These are phyloP conservation scores for Chlorops oryzae DNA, from an alignment of 1,140 invertebrate species.

Conservation along the genomic window DNA sequence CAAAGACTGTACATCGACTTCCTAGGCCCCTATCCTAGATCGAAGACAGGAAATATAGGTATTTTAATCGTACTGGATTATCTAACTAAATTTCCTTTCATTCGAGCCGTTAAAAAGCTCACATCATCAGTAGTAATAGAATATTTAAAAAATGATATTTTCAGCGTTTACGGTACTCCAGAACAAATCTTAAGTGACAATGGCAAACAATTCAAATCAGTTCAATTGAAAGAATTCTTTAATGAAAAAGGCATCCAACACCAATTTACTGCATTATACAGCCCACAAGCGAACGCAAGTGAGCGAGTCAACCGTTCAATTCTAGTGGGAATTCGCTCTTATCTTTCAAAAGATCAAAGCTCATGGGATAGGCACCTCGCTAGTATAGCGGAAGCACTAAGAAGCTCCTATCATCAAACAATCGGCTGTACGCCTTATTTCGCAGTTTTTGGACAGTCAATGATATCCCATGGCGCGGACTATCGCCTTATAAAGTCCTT, in stretches of 20 bases:
- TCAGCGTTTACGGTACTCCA: slow-evolving; percentile 11
- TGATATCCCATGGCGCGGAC: not conserved
- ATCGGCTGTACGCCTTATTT: not conserved
- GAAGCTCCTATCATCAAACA: not conserved
- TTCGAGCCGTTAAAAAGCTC: slow-evolving; percentile 5
- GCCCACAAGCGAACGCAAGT: not conserved
- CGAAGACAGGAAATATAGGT: not conserved
- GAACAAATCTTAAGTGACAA: slow-evolving; percentile 4
- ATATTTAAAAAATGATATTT: slow-evolving; percentile 6
- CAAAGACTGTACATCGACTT: slow-evolving; percentile 2
- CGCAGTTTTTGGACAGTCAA: not conserved
- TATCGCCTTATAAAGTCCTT: not conserved
- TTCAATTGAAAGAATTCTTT: not conserved
- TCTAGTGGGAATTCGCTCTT: not conserved
- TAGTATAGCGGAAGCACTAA: not conserved
- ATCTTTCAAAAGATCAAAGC: not conserved
- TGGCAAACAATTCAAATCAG: not conserved
- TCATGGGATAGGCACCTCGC: slow-evolving; percentile 11
- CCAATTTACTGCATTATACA: not conserved
- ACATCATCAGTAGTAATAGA: not conserved
- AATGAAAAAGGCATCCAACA: not conserved
- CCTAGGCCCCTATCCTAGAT: slow-evolving; percentile 5
- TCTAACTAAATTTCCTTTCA: slow-evolving; percentile 4
- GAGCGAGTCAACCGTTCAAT: not conserved
- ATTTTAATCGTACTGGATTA: slow-evolving; percentile 5